A percentile compares a stretch with the other conserved stretches of the same genome.
Evolutionary conservation across 2,888 invertebrate species (phyloP).

Genomic region (Xestia c-nigrum): DNA sequence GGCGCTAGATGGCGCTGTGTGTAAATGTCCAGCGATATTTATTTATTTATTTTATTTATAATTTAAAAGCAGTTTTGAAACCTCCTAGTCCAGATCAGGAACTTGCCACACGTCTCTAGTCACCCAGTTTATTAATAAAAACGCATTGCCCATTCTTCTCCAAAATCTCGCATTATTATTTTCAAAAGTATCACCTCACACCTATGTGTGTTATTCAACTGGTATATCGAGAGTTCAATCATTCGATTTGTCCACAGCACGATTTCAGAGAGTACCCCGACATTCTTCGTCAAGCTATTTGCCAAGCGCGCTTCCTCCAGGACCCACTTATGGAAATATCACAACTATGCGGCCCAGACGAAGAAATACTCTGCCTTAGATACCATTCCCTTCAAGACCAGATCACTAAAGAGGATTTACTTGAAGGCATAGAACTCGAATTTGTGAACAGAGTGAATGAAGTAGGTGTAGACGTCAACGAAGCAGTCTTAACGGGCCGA

Average conservation of each 20-base stretch:
- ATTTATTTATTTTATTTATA: too few relatives aligned
- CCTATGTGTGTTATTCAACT: background rate
- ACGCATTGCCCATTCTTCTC: background rate
- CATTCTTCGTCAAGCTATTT: slow-evolving; percentile 97
- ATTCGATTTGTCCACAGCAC: slow-evolving; percentile 79
- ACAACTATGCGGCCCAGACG: slow-evolving; percentile 98
- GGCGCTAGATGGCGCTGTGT: too few relatives aligned
- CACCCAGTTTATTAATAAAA: background rate
- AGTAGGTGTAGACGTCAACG: slow-evolving; percentile 99
- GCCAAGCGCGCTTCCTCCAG: slow-evolving; percentile 97
- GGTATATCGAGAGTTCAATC: background rate
- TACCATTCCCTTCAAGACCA: slow-evolving; percentile 97
- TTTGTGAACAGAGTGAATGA: slow-evolving; percentile 99
- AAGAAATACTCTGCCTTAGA: slow-evolving; percentile 98
- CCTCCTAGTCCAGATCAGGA: background rate
- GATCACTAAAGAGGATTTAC: slow-evolving; percentile 95
- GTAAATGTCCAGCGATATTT: too few relatives aligned
- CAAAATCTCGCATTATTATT: background rate
- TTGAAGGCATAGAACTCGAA: slow-evolving; percentile 96
- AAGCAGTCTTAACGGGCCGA: slow-evolving; percentile 96
- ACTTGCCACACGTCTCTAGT: background rate
- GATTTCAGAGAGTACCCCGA: slow-evolving; percentile 98
- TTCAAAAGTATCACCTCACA: background rate
- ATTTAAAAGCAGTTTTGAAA: background rate
- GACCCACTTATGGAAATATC: slow-evolving; percentile 99